Evolutionary conservation across 1,140 invertebrate genomes (phyloP).

Genomic region (Drosophila gunungcola): DNA sequence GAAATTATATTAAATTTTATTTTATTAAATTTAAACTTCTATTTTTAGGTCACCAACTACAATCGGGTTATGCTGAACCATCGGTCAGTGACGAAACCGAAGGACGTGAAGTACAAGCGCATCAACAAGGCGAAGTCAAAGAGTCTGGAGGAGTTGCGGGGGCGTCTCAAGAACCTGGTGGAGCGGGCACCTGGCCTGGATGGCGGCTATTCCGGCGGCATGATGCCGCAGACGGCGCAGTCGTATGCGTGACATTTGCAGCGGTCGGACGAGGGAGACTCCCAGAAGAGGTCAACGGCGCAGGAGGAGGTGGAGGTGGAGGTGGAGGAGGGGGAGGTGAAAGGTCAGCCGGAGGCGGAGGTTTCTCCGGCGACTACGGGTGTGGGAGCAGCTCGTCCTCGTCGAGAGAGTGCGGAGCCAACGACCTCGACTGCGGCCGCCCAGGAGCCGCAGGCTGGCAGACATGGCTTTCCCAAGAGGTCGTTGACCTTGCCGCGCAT

Average conservation of each 20-base stretch:
- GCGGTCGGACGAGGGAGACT: constrained; percentile 10
- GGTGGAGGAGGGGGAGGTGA: not conserved
- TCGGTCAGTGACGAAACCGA: constrained; percentile 94
- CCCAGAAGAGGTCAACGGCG: constrained; percentile 1
- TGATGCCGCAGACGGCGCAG: constrained; percentile 80
- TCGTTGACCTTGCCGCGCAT: constrained; percentile 76
- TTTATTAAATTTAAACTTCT: not conserved
- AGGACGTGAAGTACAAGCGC: constrained; percentile 95
- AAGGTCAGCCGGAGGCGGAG: not conserved
- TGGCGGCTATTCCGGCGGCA: constrained; percentile 55
- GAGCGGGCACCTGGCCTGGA: constrained; percentile 86
- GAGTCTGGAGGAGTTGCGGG: constrained; percentile 93
- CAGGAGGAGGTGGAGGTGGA: not conserved
- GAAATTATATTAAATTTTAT: no score
- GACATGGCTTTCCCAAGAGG: constrained; percentile 68
- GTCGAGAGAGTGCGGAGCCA: constrained; percentile 1
- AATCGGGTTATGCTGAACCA: constrained; percentile 96
- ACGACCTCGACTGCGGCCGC: not conserved
- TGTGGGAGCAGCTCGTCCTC: not conserved
- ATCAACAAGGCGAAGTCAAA: constrained; percentile 96
- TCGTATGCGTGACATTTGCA: constrained; percentile 83
- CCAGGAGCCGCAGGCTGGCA: constrained; percentile 12
- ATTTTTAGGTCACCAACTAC: constrained; percentile 90
- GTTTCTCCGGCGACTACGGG: no score
- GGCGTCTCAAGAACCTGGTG: constrained; percentile 92